Base-by-base conservation (phyloP, 2,113 vertebrate genomes). In the Taurulus bubalis region DNA sequence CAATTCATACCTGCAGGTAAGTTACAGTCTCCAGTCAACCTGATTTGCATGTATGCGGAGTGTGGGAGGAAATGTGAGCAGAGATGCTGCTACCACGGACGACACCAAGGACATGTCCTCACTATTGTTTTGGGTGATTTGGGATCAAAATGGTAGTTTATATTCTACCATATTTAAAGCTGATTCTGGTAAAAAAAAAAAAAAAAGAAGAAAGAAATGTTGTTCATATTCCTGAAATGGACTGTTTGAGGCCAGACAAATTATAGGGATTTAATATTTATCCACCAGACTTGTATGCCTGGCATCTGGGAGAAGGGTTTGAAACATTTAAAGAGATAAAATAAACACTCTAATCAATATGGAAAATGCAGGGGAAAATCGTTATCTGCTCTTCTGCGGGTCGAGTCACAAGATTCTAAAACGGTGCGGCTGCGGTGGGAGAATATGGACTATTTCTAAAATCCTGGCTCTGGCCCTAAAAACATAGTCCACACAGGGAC, bases 1-100 rank as follows among this genome's bases (percentile, higher is more conserved):
- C 62, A 59, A 26, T 47, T 76, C 42, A 49, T 47, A 89, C 85
- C 83, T 79, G 55, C 59, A 53, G 85, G 89, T 83, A n/a, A 24
- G 53, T 78, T 73, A 59, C 51, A 47, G 51, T 69, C 79, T 78
- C 60, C 71, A 77, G 64, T 82, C 65, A 80, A 49, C 56, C 73
- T 83, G 58, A 85, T 89, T 82, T 80, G 53, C 58, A 79, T 80
- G 55, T 68, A n/a, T 77, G 59, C 51, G 68, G 9, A 77, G 67
- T 20, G 64, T 51, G 55, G 63, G 51, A 82, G 70, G 40, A 80
- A 83, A 64, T 59, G 69, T 73, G 78, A 63, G 75, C 58, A 40
- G 34, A 30, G 36, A 51, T 24, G 32, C 4, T 20, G 24, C n/a
- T 47, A 49, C 38, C 15, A 20, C 62, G 18, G 16, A 72, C 73